Conservation (phyloP, 2,797 vertebrate genomes). For the Myotis pilosus region DNA sequence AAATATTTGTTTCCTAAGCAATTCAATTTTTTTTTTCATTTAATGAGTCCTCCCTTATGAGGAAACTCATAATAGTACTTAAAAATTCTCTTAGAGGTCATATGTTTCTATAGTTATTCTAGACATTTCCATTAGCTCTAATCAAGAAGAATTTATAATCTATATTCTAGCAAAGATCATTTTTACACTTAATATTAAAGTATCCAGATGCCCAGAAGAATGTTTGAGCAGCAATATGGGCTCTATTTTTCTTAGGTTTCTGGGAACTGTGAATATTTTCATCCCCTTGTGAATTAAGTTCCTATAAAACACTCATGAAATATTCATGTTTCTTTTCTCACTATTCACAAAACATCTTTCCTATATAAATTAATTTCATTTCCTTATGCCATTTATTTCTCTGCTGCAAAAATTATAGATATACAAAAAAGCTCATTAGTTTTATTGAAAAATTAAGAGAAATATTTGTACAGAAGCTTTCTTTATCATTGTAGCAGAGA, state of each 20-base stretch:
- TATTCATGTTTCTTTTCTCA: conserved; percentile 17
- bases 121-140: neutral
- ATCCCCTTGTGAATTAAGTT: neutral
- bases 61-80: neutral
- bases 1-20: neutral
- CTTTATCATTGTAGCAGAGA: neutral
- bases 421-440: neutral
- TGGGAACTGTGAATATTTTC: neutral
- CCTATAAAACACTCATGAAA: neutral
- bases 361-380: neutral
- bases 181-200: neutral
- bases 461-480: neutral
- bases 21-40: neutral
- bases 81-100: neutral
- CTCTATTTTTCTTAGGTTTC: neutral
- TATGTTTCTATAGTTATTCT: neutral
- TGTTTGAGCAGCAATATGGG: neutral
- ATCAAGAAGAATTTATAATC: neutral
- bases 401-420: neutral
- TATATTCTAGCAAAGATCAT: neutral
- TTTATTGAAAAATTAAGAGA: neutral
- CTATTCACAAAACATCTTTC: neutral
- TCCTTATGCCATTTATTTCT: neutral
- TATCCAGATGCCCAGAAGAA: neutral
- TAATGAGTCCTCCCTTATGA: neutral